These are phyloP conservation scores for Muricea muricata DNA, from an alignment of 92 coral and sea anemone species.

Conservation along the genomic window DNA sequence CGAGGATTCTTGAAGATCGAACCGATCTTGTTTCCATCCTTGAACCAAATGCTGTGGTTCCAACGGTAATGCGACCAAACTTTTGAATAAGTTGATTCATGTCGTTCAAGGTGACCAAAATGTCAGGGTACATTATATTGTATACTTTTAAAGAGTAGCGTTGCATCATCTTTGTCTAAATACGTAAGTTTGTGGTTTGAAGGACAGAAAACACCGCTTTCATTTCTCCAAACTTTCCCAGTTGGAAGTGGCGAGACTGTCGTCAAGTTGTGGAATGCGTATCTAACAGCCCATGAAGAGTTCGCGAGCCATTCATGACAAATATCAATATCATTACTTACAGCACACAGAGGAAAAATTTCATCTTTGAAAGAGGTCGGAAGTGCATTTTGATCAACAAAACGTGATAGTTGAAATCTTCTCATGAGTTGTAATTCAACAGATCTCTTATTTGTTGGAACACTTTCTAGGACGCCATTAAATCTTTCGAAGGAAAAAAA, in stretches of 20 bases:
- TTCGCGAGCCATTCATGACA: not conserved
- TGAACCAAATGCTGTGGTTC: slow-evolving; percentile 63
- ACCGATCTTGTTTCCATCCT: slow-evolving; percentile 68
- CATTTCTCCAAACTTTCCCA: not conserved
- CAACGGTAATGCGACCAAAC: slow-evolving; percentile 60
- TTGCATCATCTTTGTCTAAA: slow-evolving; percentile 59
- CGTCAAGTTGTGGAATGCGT: not conserved
- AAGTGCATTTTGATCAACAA: not conserved
- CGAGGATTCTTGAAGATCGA: slow-evolving; percentile 66
- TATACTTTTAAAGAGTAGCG: slow-evolving; percentile 54
- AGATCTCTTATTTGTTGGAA: slow-evolving; percentile 25
- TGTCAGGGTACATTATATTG: slow-evolving; percentile 58
- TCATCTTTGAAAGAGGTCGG: not conserved
- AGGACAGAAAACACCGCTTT: not conserved
- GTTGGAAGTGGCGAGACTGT: not conserved
- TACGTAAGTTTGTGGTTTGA: slow-evolving; percentile 51
- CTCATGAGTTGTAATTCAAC: slow-evolving; percentile 37
- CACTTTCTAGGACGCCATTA: not conserved
- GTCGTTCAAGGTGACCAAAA: slow-evolving; percentile 26
- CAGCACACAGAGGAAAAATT: slow-evolving; percentile 1
- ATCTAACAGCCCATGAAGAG: not conserved
- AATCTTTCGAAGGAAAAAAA: slow-evolving; percentile 59
- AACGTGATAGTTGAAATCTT: not conserved
- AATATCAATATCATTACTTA: not conserved
- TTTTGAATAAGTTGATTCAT: slow-evolving; percentile 59